Percentiles rank a stretch among this genome's conserved stretches.
Evolutionary conservation across 2,888 invertebrate species (phyloP).

Genomic region (Augochlorella aurata): DNA sequence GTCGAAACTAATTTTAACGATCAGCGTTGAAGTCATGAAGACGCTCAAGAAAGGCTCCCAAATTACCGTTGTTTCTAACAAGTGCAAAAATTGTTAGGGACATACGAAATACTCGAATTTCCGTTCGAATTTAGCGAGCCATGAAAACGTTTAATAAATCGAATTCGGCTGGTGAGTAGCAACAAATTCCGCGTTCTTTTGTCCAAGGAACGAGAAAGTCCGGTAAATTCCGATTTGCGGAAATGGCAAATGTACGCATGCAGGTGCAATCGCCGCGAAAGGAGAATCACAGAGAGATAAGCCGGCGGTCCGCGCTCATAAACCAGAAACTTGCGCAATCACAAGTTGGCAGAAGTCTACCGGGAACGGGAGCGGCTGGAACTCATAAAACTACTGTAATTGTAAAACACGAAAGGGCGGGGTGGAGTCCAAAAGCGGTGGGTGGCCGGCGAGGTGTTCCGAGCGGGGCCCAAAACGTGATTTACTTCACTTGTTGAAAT

Average conservation of each 20-base stretch:
- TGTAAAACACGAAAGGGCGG: constrained; percentile 76
- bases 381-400: constrained; percentile 80
- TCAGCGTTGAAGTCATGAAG: too few relatives aligned
- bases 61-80: too few relatives aligned
- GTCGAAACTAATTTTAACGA: too few relatives aligned
- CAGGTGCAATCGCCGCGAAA: constrained; percentile 62
- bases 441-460: constrained; percentile 58
- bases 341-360: constrained; percentile 77
- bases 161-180: too few relatives aligned
- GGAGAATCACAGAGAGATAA: constrained; percentile 73
- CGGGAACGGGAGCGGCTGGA: constrained; percentile 69
- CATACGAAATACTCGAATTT: too few relatives aligned
- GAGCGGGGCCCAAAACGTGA: constrained; percentile 59
- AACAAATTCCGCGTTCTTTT: too few relatives aligned
- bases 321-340: constrained; percentile 80
- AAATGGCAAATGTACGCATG: constrained; percentile 40
- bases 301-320: constrained; percentile 74
- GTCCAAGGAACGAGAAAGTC: not conserved
- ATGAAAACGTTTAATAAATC: too few relatives aligned
- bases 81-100: too few relatives aligned
- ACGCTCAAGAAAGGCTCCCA: too few relatives aligned
- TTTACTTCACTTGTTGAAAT: constrained; percentile 75
- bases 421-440: constrained; percentile 55
- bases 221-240: constrained; percentile 27
- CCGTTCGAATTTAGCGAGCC: too few relatives aligned